Evolutionary conservation across 30 jellyfish, hydroid and myxozoan species (phyloP).

Genomic region (Pseudorhiza aurosa): DNA sequence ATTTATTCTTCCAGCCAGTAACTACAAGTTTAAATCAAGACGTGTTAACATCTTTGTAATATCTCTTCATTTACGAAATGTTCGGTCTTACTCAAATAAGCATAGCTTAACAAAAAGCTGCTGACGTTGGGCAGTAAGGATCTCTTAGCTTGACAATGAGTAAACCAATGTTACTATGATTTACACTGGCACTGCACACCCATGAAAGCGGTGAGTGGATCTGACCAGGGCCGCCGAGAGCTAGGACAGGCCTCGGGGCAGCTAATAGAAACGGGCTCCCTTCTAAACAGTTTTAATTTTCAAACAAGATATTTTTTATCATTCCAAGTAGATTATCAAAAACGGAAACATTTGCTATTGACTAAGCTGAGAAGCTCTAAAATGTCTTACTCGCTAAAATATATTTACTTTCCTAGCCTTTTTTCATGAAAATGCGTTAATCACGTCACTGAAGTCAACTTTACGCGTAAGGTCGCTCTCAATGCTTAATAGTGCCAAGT

Average conservation of each 20-base stretch:
- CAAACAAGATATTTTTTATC: background rate
- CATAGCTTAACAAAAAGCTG: too few relatives aligned
- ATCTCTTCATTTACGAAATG: too few relatives aligned
- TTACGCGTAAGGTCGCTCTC: conserved; percentile 44
- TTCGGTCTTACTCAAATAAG: too few relatives aligned
- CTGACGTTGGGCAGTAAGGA: too few relatives aligned
- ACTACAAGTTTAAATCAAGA: too few relatives aligned
- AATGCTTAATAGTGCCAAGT: conserved; percentile 3
- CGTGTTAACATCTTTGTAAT: too few relatives aligned
- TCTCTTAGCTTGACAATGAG: too few relatives aligned
- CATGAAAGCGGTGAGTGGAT: too few relatives aligned
- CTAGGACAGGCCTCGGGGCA: conserved; percentile 29
- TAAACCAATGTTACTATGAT: too few relatives aligned
- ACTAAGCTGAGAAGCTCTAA: conserved; percentile 7
- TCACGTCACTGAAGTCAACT: conserved; percentile 47
- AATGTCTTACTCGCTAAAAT: background rate
- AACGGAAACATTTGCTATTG: conserved; percentile 12
- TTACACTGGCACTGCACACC: too few relatives aligned
- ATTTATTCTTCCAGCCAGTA: too few relatives aligned
- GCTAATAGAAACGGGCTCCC: background rate
- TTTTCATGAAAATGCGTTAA: conserved; percentile 22
- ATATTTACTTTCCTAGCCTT: conserved; percentile 33
- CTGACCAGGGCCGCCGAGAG: conserved; percentile 22
- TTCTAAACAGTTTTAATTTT: background rate
- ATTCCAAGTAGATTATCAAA: background rate